These are phyloP conservation scores for Gulo gulo DNA, from an alignment of 2,113 vertebrate species.

Conservation along the genomic window DNA sequence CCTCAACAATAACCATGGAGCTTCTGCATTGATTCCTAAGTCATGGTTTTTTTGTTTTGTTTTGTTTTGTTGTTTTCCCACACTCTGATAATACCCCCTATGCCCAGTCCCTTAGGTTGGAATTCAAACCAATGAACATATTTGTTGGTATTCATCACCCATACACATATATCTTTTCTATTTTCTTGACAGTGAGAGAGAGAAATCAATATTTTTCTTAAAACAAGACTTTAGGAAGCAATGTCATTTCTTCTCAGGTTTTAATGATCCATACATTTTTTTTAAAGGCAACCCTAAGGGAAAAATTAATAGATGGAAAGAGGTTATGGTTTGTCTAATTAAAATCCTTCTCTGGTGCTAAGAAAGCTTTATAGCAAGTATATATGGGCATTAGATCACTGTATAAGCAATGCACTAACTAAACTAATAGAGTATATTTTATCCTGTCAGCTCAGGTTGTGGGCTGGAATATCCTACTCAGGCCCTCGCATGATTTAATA, in stretches of 20 bases:
- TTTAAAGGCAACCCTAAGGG: constrained; percentile 39
- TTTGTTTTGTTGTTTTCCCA: background rate
- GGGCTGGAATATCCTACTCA: background rate
- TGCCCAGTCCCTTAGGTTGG: background rate
- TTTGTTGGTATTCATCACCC: background rate
- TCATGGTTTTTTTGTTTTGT: too few relatives aligned
- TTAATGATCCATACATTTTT: constrained; percentile 50
- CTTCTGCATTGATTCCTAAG: background rate
- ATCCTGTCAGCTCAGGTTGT: background rate
- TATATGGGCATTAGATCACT: constrained; percentile 3
- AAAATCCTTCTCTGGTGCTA: constrained; percentile 53
- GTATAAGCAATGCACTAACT: constrained; percentile 6
- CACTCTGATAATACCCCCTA: background rate
- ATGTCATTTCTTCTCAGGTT: background rate
- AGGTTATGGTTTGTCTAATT: constrained; percentile 53
- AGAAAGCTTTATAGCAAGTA: constrained; percentile 48
- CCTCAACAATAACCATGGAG: background rate
- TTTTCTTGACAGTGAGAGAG: background rate
- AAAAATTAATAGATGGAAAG: constrained; percentile 59
- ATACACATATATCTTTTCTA: background rate
- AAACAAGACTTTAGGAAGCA: background rate
- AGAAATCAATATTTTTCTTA: background rate
- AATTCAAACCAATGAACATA: background rate
- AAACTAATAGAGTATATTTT: constrained; percentile 54
- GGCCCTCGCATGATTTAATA: constrained; percentile 25